Conservation (phyloP, 1,140 invertebrate genomes). For the Anastrepha ludens region DNA sequence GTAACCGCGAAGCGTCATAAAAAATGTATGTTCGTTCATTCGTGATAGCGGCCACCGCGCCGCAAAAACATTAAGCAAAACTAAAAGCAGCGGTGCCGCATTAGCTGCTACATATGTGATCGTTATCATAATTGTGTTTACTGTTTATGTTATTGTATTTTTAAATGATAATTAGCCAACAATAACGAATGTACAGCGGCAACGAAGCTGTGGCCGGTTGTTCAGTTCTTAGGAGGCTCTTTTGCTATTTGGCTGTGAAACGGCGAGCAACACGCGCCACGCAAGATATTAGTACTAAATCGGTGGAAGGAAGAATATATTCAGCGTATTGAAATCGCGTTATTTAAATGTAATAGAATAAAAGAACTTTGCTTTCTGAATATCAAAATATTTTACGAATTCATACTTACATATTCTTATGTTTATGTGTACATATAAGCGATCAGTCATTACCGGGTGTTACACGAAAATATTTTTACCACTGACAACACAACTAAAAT, state of each 20-base stretch:
- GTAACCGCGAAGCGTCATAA: background rate
- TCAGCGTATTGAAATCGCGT: too few species aligned
- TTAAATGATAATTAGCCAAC: slow-evolving; percentile 32
- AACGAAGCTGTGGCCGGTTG: background rate
- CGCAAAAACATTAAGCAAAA: background rate
- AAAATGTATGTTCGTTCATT: background rate
- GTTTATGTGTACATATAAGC: background rate
- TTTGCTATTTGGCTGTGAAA: slow-evolving; percentile 35
- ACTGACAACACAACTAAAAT: background rate
- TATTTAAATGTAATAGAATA: too few species aligned
- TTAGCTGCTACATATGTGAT: background rate
- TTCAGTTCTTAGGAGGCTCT: slow-evolving; percentile 34
- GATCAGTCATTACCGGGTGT: background rate
- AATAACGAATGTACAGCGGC: background rate
- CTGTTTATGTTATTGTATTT: background rate
- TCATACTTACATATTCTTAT: too few species aligned
- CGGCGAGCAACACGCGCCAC: slow-evolving; percentile 4
- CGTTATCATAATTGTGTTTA: slow-evolving; percentile 1
- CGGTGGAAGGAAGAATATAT: background rate
- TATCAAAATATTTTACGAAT: too few species aligned
- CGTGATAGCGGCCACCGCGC: background rate
- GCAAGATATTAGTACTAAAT: background rate
- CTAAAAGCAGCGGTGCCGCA: background rate
- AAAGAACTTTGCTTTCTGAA: too few species aligned
- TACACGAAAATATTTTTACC: too few species aligned